Evolutionary conservation across 1,140 invertebrate genomes (phyloP), one percentile per base, ranked within the genome.

Genomic region (Pectinophora gossypiella): DNA sequence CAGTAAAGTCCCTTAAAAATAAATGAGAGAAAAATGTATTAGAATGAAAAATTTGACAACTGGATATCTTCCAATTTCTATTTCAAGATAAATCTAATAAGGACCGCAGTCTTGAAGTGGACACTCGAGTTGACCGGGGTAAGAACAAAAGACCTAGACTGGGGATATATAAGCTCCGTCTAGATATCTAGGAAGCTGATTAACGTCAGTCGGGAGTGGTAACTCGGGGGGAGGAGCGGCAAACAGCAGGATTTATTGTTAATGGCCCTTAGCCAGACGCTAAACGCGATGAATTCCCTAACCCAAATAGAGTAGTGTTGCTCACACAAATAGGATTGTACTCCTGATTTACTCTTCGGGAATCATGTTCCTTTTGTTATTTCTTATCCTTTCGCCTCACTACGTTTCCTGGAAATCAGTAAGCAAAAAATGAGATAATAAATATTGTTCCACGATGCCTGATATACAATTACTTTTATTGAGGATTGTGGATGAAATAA

Each of bases 231-330:
- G 57, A 63, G 57, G 67, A 63, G 67, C 4, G 22, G 6, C 9
- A 82, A 80, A 81, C 75, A 76, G 59, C 61, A 58, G 56, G 77
- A 82, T 85, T 85, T 85, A 81, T 81, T 69, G 75, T 76, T 76
- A 80, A 80, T 79, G 68, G 73, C 67, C 70, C 69, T 62, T 58
- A 68, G 62, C 61, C 64, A 71, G 72, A 80, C 72, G 69, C 59
- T 74, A 68, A 74, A 71, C 57, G 71, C 70, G 61, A 77, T 75
- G 72, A 72, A 79, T 77, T 76, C 66, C 71, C 69, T 61, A 65
- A n/a, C 67, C 66, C 61, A 72, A 75, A 67, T 59, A 72, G 66
- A 56, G 47, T 54, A 46, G 48, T 65, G 56, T 61, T 61, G 54
- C 27, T 57, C 49, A 51, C 36, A 48, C 50, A 52, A 60, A 60